Percentiles rank a stretch among this genome's conserved stretches.
These are phyloP conservation scores for Lepus oiostolus DNA, from an alignment of 2,797 vertebrate species.

Conservation along the genomic window DNA sequence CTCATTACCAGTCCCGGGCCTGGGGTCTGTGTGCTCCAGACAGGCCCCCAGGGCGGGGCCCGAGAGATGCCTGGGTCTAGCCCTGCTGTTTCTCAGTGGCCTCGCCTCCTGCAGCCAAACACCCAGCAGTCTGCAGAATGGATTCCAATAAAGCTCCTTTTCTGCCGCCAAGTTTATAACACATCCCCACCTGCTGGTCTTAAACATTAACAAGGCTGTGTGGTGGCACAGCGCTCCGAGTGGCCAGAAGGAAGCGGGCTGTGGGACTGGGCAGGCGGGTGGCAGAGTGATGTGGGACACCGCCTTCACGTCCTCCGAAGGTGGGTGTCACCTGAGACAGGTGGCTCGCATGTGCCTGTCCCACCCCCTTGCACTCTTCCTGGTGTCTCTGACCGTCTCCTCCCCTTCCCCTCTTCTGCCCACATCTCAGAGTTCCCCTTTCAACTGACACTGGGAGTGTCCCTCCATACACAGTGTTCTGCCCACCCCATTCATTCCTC, in stretches of 20 bases:
- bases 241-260: background rate
- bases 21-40: background rate
- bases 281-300: background rate
- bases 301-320: background rate
- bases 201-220: slow-evolving; percentile 65
- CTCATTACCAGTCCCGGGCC: background rate
- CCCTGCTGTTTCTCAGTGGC: background rate
- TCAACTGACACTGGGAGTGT: background rate
- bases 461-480: background rate
- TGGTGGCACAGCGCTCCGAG: background rate
- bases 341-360: background rate
- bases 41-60: background rate
- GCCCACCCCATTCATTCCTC: background rate
- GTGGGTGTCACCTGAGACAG: background rate
- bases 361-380: background rate
- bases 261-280: background rate
- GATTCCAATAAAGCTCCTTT: slow-evolving; percentile 70
- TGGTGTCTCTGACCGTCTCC: background rate
- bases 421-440: background rate
- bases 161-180: slow-evolving; percentile 82
- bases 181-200: slow-evolving; percentile 89
- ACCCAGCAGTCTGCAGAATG: background rate
- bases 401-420: background rate
- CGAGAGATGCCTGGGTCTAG: background rate
- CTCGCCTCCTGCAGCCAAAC: background rate